Conservation (phyloP, 2,888 invertebrate species). For the Orchesella flavescens region DNA sequence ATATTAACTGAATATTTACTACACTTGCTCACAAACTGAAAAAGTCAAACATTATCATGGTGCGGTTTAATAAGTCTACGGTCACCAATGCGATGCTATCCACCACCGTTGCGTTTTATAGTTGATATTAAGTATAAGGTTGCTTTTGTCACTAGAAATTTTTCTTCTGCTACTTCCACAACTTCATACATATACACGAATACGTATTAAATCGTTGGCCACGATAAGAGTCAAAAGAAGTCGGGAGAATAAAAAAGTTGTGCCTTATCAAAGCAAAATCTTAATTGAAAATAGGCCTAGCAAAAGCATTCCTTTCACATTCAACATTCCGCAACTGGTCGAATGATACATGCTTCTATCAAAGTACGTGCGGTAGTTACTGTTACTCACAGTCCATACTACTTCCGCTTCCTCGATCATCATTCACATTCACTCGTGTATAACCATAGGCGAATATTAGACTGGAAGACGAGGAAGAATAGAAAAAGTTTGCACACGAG, state of each 20-base stretch:
- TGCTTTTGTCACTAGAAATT: too few species aligned
- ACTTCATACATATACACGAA: too few species aligned
- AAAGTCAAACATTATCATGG: not conserved
- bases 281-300: constrained; percentile 58
- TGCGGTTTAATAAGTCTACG: too few species aligned
- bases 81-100: too few species aligned
- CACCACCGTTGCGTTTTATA: too few species aligned
- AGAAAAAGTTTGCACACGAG: not conserved
- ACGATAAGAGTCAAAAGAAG: constrained; percentile 18
- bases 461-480: not conserved
- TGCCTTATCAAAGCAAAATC: constrained; percentile 50
- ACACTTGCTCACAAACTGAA: not conserved
- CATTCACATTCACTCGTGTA: constrained; percentile 21
- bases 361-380: too few species aligned
- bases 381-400: constrained; percentile 10
- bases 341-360: constrained; percentile 19
- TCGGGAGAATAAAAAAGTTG: constrained; percentile 16
- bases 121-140: too few species aligned
- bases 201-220: not conserved
- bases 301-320: constrained; percentile 26
- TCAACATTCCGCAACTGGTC: constrained; percentile 31
- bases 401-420: constrained; percentile 44
- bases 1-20: too few species aligned
- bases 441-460: not conserved
- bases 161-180: too few species aligned